Evolutionary conservation across 2,888 invertebrate genomes (phyloP), one percentile per base, ranked within the genome.

Genomic region (Rhagium mordax): DNA sequence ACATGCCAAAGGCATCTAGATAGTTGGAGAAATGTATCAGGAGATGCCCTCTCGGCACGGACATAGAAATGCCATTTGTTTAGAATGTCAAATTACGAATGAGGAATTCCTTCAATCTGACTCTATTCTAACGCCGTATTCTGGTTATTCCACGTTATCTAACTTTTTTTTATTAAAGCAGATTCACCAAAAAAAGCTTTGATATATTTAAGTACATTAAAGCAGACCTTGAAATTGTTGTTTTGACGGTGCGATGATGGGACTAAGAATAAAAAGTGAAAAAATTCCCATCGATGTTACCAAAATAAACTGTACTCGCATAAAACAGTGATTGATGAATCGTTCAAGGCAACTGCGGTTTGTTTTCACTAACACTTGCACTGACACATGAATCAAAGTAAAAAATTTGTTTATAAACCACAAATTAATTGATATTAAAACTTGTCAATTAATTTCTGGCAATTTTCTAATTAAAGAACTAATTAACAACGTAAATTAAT

Each of bases 11-110:
- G 73, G 72, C 68, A 78, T 75, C 66, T 69, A 74, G 68, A 75
- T 70, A 71, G 74, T 70, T 71, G 75, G 69, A 74, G 73, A 78
- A 76, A 78, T 78, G 71, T 71, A 71, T 65, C 71, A 71, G 49
- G 48, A 41, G 49, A 57, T 59, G 64, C 21, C 61, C 64, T 57
- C 29, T 24, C 29, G 20, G 51, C 20, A 62, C 51, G 24, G 66
- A 67, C 67, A 71, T 53, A 71, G 66, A 71, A 71, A 59, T 60
- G 67, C 60, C 66, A 67, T 71, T 71, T 67, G 67, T 71, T 71
- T 49, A 71, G 67, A 71, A 71, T 71, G 71, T 67, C 71, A 71
- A 71, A 65, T 55, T 66, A 67, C 57, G 60, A 67, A 51, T 66
- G 66, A 55, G 27, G 60, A 65, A 71, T 71, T 49, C 60, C 18